Conservation (phyloP, 2,888 invertebrate genomes). For the Parasteatoda lunata region DNA sequence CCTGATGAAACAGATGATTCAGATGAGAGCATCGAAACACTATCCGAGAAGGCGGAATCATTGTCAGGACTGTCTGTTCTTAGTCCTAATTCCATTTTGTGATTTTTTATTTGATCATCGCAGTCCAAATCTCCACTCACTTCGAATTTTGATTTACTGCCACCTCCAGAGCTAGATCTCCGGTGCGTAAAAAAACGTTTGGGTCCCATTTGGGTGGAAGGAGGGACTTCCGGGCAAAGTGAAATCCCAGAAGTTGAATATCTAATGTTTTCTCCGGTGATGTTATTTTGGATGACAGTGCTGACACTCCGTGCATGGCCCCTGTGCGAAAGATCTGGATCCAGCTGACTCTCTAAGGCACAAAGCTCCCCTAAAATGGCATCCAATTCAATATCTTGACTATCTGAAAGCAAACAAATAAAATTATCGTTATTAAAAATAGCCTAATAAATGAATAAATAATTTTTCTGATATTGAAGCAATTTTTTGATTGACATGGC, state of each 20-base stretch:
- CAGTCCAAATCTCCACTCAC: slow-evolving; percentile 72
- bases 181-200: slow-evolving; percentile 70
- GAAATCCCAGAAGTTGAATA: slow-evolving; percentile 59
- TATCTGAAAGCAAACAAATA: slow-evolving; percentile 79
- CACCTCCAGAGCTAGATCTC: slow-evolving; percentile 75
- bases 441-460: too few species aligned
- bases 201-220: slow-evolving; percentile 18
- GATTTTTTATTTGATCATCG: slow-evolving; percentile 68
- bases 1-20: slow-evolving; percentile 82
- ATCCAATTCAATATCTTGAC: slow-evolving; percentile 96
- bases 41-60: slow-evolving; percentile 98
- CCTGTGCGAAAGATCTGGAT: slow-evolving; percentile 74
- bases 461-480: too few species aligned
- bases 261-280: slow-evolving; percentile 55
- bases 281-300: slow-evolving; percentile 58
- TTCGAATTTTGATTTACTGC: slow-evolving; percentile 74
- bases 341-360: slow-evolving; percentile 85
- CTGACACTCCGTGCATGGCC: slow-evolving; percentile 64
- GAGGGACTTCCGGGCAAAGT: slow-evolving; percentile 30
- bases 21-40: slow-evolving; percentile 92
- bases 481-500: too few species aligned
- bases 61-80: slow-evolving; percentile 96
- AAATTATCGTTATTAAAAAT: not conserved
- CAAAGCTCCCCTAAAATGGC: slow-evolving; percentile 96
- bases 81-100: slow-evolving; percentile 73